Percentiles rank a stretch among this genome's conserved stretches.
phyloP scores from a whole-genome alignment of 1,140 invertebrate genomes.

The Drosophila repleta region DNA sequence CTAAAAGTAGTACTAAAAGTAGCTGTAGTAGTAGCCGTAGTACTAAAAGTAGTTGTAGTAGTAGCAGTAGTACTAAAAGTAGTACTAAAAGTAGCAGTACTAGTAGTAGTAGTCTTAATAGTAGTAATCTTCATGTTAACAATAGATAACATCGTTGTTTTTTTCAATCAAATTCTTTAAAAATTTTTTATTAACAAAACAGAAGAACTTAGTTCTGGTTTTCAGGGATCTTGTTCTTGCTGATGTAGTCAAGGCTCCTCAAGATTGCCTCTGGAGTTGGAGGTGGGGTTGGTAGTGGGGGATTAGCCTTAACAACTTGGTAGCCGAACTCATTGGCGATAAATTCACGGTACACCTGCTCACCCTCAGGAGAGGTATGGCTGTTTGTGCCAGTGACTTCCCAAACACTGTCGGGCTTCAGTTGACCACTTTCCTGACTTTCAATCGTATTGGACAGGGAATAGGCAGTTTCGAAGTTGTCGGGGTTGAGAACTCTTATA shows the following conservation, averaged over 20 bases:
- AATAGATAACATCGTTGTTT: not conserved
- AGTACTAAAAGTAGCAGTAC: too few species aligned
- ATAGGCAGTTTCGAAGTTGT: slow-evolving; percentile 81
- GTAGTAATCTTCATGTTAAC: too few species aligned
- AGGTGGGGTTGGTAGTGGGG: slow-evolving; percentile 88
- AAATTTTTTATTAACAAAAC: slow-evolving; percentile 50
- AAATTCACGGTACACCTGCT: slow-evolving; percentile 67
- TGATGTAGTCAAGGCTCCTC: slow-evolving; percentile 85
- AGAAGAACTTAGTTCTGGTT: slow-evolving; percentile 40
- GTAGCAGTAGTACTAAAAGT: too few species aligned
- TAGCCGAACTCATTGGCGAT: slow-evolving; percentile 89
- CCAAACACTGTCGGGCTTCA: slow-evolving; percentile 89
- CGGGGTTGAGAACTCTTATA: slow-evolving; percentile 46
- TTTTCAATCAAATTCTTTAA: slow-evolving; percentile 29
- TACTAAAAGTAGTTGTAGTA: too few species aligned
- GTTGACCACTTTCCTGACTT: slow-evolving; percentile 89
- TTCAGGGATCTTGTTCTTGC: slow-evolving; percentile 18
- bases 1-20: not conserved
- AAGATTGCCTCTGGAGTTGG: slow-evolving; percentile 87
- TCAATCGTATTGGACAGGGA: slow-evolving; percentile 92
- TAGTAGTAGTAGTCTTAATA: too few species aligned
- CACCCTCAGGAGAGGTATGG: slow-evolving; percentile 90
- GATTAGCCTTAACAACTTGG: slow-evolving; percentile 85
- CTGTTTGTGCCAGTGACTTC: slow-evolving; percentile 89
- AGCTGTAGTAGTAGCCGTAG: too few species aligned